These are phyloP conservation scores for Chaetops frenatus DNA, from an alignment of 2,113 vertebrate species.

Conservation along the genomic window DNA sequence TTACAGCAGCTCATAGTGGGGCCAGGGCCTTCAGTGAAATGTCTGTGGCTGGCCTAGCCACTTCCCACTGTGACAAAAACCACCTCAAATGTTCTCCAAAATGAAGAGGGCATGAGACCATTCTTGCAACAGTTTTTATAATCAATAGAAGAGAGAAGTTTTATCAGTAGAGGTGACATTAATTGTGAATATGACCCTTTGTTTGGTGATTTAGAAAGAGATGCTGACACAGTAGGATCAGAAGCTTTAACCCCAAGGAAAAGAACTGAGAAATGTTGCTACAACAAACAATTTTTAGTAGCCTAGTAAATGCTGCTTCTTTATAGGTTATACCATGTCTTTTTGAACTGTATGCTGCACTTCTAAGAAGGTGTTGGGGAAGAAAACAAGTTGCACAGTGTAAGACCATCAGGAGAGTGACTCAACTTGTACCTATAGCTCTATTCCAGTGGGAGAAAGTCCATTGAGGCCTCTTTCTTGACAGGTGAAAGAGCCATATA, in stretches of 20 bases:
- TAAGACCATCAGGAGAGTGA: neutral
- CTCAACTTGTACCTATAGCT: neutral
- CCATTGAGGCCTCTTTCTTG: neutral
- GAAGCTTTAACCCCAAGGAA: neutral
- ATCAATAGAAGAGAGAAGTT: neutral
- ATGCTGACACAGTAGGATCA: neutral
- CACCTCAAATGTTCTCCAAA: neutral
- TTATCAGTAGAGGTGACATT: neutral
- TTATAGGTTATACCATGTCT: neutral
- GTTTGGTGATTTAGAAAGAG: neutral
- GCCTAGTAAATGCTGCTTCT: neutral
- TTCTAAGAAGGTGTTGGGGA: neutral
- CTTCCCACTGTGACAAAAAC: neutral
- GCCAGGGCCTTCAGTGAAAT: neutral
- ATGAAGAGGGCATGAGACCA: neutral
- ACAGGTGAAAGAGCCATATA: neutral
- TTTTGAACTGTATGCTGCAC: neutral
- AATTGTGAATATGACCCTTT: neutral
- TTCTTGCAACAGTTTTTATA: neutral
- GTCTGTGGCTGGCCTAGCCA: neutral
- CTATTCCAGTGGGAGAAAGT: neutral
- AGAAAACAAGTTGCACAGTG: neutral
- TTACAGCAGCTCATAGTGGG: neutral
- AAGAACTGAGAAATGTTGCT: neutral
- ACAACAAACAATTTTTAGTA: neutral